Evolutionary conservation across 2,888 invertebrate genomes (phyloP).

Genomic region (Macroteleia sp.): DNA sequence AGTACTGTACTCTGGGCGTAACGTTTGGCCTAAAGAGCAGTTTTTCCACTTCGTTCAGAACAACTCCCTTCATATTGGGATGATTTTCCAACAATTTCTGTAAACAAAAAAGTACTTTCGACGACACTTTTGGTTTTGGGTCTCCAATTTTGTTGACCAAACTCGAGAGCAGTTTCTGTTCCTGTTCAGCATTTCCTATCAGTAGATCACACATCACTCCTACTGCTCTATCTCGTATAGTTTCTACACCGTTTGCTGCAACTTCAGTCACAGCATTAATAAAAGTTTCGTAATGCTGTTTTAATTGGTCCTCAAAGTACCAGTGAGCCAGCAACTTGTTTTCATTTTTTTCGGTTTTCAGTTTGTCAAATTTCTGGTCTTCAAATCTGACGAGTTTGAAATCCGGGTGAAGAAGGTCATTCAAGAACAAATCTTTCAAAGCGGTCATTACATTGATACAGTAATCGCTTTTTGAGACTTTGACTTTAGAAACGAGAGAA

Average conservation of each 20-base stretch:
- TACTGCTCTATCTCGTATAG: slow-evolving; percentile 92
- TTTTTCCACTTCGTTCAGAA: too few species aligned
- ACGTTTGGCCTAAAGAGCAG: slow-evolving; percentile 95
- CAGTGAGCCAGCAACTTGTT: slow-evolving; percentile 90
- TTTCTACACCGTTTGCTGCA: slow-evolving; percentile 91
- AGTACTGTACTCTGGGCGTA: slow-evolving; percentile 94
- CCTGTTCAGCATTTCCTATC: slow-evolving; percentile 92
- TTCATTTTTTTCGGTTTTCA: slow-evolving; percentile 83
- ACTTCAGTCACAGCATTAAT: slow-evolving; percentile 89
- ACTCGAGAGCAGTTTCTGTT: slow-evolving; percentile 91
- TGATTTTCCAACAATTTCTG: too few species aligned
- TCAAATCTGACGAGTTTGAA: slow-evolving; percentile 88
- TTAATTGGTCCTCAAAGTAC: slow-evolving; percentile 95
- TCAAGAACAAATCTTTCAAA: slow-evolving; percentile 90
- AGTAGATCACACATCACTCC: slow-evolving; percentile 90
- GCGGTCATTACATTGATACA: slow-evolving; percentile 89
- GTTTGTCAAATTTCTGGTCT: slow-evolving; percentile 86
- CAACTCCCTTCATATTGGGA: too few species aligned
- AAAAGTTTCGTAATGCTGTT: slow-evolving; percentile 90
- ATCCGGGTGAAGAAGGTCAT: slow-evolving; percentile 88
- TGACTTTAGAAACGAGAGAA: slow-evolving; percentile 89
- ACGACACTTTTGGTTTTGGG: slow-evolving; percentile 93
- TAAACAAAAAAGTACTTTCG: slow-evolving; percentile 94
- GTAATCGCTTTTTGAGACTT: slow-evolving; percentile 91
- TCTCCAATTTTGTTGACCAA: slow-evolving; percentile 98